phyloP scores from a whole-genome alignment of 2,888 invertebrate species.

The Villa cingulata region DNA sequence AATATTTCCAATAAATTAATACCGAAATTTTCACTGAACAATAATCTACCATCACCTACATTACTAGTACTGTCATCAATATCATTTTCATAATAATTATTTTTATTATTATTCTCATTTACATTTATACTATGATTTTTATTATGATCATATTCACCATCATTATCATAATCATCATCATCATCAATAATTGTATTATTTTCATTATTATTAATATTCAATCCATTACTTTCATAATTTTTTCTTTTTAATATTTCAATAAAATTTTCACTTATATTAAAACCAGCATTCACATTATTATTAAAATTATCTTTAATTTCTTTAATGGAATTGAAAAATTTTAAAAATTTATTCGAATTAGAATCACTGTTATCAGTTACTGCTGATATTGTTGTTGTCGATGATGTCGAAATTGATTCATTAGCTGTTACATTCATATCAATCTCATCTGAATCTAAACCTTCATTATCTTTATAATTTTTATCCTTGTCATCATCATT shows the following conservation, averaged over 20 bases:
- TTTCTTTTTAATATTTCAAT: neutral
- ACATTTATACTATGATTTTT: too few species aligned
- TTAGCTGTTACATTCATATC: too few species aligned
- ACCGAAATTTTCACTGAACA: conserved; percentile 13
- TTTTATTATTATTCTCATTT: neutral
- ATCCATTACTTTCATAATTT: neutral
- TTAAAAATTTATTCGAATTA: neutral
- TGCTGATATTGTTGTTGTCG: too few species aligned
- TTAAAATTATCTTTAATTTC: neutral
- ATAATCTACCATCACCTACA: neutral
- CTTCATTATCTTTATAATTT: neutral
- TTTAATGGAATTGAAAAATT: neutral
- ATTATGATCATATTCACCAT: too few species aligned
- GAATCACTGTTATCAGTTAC: too few species aligned
- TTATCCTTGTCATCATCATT: neutral
- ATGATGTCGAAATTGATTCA: too few species aligned
- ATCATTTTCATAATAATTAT: neutral
- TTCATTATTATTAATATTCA: neutral
- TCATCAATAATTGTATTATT: neutral
- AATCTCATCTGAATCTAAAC: too few species aligned
- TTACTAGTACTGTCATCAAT: too few species aligned
- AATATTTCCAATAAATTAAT: conserved; percentile 18
- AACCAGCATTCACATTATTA: neutral
- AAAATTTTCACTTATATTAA: neutral
- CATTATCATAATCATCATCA: too few species aligned